Base-by-base conservation (phyloP, 2,113 vertebrate species). In the Dicrurus megarhynchus region DNA sequence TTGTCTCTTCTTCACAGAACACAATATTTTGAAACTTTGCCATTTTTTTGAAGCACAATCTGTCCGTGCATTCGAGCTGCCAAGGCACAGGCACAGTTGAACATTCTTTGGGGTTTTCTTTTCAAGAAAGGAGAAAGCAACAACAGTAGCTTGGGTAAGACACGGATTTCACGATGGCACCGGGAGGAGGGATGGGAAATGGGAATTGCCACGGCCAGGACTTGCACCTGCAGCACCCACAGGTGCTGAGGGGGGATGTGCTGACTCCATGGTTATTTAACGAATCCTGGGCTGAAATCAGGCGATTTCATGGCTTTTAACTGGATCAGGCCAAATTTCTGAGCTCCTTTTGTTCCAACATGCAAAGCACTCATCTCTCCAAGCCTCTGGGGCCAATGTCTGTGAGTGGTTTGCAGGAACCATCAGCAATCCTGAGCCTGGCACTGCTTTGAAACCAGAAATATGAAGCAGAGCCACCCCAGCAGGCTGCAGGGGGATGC, bases 11-110 rank as follows among this genome's bases (percentile, higher is more conserved):
- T 96, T 86, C 89, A 71, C 68, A 75, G 68, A 95, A 96, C 53
- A 94, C 92, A 96, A 94, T 95, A 96, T 97, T 96, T 96, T 97
- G 96, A 97, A 92, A 35, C 88, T 68, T 19, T 92, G 96, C 96
- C 96, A 97, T 96, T 95, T 96, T 95, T 93, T 67, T 52, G 91
- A 90, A 84, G 96, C 73, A 22, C 96, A 95, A 95, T 93, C 96
- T 97, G 96, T 78, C 82, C 10, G 1, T 7, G 21, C 16, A 0
- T 7, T 28, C 0, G 3, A 75, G 93, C 55, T 97, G 96, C 96
- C 96, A 97, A 97, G 90, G 79, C 85, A 26, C 94, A 73, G 93
- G 52, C 87, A 59, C 60, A 30, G 28, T 22, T 95, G 16, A 71
- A 89, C 3, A 18, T 83, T 92, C 71, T 78, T 93, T 27, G 94